Evolutionary conservation across 2,113 vertebrate species (phyloP).

Genomic region (Cynoglossus semilaevis): DNA sequence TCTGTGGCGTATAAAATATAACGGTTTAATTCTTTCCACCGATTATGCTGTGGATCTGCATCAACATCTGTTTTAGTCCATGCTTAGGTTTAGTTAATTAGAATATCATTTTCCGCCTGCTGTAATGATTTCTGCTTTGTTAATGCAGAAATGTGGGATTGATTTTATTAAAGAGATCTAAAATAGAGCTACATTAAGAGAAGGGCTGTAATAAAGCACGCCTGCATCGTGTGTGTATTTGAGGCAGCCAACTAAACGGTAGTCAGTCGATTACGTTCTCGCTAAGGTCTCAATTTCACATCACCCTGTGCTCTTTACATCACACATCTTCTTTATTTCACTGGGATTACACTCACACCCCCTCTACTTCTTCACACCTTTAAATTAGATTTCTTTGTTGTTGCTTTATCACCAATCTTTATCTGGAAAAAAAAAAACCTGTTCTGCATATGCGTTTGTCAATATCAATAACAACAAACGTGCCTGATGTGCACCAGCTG

Average conservation of each 20-base stretch:
- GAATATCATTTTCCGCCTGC: too few species aligned
- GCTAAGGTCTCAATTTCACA: not conserved
- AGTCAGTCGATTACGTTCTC: not conserved
- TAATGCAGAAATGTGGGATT: too few species aligned
- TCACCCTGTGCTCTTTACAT: constrained; percentile 15
- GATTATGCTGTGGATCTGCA: too few species aligned
- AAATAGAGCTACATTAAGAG: too few species aligned
- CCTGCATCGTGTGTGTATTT: not conserved
- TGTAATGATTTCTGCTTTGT: too few species aligned
- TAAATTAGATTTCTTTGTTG: constrained; percentile 16
- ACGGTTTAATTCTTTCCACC: too few species aligned
- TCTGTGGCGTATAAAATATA: too few species aligned
- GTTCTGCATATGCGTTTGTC: not conserved
- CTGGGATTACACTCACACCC: constrained; percentile 26
- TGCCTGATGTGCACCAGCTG: not conserved
- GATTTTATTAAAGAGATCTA: too few species aligned
- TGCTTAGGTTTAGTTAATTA: too few species aligned
- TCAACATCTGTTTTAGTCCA: too few species aligned
- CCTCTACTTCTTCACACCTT: constrained; percentile 6
- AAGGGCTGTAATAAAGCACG: too few species aligned
- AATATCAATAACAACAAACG: not conserved
- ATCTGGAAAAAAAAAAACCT: constrained; percentile 1
- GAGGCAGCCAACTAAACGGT: too few species aligned
- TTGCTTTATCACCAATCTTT: constrained; percentile 6
- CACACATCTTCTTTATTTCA: constrained; percentile 5